Conservation (phyloP, 2,888 invertebrate species). For the Tetragonisca angustula region DNA sequence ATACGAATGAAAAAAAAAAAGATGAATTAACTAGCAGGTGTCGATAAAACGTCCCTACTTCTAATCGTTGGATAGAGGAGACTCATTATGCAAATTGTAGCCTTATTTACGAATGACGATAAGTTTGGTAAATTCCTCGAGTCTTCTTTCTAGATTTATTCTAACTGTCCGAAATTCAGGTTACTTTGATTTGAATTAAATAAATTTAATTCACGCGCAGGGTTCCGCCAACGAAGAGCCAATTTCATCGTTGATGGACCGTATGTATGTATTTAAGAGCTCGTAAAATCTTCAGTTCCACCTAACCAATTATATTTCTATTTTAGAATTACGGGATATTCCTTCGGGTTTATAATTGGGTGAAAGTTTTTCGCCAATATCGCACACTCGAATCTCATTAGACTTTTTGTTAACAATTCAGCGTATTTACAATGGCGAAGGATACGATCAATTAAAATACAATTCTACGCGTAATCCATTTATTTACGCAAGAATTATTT, state of each 20-base stretch:
- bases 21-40: no score
- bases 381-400: neutral
- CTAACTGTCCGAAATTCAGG: neutral
- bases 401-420: neutral
- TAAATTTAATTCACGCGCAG: neutral
- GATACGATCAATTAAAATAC: neutral
- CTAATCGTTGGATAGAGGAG: no score
- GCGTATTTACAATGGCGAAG: neutral
- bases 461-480: neutral
- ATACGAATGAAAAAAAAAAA: no score
- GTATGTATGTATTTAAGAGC: neutral
- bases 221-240: neutral
- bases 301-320: neutral
- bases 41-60: no score
- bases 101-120: no score
- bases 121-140: neutral
- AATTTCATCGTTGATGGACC: neutral
- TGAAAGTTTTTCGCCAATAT: neutral
- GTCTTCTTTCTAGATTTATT: neutral
- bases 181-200: neutral
- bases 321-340: neutral
- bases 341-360: neutral
- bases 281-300: neutral
- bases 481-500: neutral
- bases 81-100: no score